Percentiles rank a stretch among this genome's conserved stretches.
Conservation (phyloP, 2,797 vertebrate species). For the Crenichthys baileyi region DNA sequence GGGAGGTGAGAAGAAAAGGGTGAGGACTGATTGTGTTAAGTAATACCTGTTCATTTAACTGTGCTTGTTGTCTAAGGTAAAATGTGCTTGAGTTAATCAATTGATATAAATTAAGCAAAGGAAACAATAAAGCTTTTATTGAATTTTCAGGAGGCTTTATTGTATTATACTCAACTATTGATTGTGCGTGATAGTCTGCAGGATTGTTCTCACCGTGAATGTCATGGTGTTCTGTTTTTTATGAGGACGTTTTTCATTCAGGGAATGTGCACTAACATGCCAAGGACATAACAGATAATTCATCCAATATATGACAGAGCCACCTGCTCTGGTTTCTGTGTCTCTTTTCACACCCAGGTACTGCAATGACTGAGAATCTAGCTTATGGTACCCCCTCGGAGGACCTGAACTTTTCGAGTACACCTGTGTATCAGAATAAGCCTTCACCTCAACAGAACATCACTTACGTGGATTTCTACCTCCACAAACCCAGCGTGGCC, state of each 20-base stretch:
- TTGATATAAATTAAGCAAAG: neutral
- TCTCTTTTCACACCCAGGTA: conserved; percentile 26
- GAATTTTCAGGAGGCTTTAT: conserved; percentile 23
- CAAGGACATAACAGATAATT: neutral
- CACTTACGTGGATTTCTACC: conserved; percentile 90
- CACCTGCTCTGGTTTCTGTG: neutral
- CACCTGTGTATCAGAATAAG: conserved; percentile 32
- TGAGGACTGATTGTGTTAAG: neutral
- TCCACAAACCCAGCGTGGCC: conserved; percentile 85
- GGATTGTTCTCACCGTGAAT: neutral
- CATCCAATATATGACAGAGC: neutral
- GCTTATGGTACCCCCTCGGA: conserved; percentile 65
- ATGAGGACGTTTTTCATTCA: conserved; percentile 1
- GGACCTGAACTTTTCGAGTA: conserved; percentile 54
- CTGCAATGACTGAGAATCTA: conserved; percentile 57
- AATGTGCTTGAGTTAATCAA: conserved; percentile 22
- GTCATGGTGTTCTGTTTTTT: neutral
- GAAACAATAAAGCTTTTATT: conserved; percentile 28
- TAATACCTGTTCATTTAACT: neutral
- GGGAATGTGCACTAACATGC: neutral
- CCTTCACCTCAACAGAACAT: conserved; percentile 70
- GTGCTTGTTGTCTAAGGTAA: neutral
- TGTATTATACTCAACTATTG: conserved; percentile 31
- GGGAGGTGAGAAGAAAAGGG: neutral
- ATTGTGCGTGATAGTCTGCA: conserved; percentile 18